Evolutionary conservation across 2,113 vertebrate species (phyloP), one percentile per base, ranked within the genome.

Genomic region (Cottus gobio): DNA sequence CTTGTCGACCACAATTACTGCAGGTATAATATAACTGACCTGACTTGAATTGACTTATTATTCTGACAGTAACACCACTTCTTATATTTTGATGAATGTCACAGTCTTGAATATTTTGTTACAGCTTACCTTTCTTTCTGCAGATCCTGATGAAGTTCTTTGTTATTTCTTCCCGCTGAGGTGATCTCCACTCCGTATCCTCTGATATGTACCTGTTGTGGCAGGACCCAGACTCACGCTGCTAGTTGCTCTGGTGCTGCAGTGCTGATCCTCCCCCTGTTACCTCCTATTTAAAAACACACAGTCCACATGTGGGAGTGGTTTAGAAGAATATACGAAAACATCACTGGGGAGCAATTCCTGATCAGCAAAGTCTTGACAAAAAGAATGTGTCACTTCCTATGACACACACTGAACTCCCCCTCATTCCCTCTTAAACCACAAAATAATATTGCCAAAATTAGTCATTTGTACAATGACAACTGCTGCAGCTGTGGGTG

Each of bases 1-100:
- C 82, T 96, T 44, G 96, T 95, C 24, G 62, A 86, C n/a, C 97
- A 99, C 86, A 97, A 91, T 82, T 97, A 95, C 82, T 99, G 98
- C 96, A 97, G 98, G 97, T 98, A 94, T 62, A 46, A 42, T 31
- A 58, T 24, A 74, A 37, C 4, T 34, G 30, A 74, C 44, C 16
- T 46, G 15, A 46, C 31, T 36, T 42, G 5, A 48, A 36, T 9
- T n/a, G 34, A 75, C 11, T 9, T 24, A 22, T 31, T 15, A 57
- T 39, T 46, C 18, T 72, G 24, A 26, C 64, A 61, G 7, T 57
- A 46, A 63, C 56, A 34, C 28, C 71, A 15, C 5, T 7, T 18
- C 9, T 52, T 15, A 61, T 15, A 54, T 60, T 42, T 75, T 44
- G 26, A 26, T 57, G 37, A 24, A 6, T 61, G 31, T 39, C 22